Percentiles rank a stretch among this genome's conserved stretches.
Evolutionary conservation across 2,113 vertebrate genomes (phyloP).

Genomic region (Pongo abelii): DNA sequence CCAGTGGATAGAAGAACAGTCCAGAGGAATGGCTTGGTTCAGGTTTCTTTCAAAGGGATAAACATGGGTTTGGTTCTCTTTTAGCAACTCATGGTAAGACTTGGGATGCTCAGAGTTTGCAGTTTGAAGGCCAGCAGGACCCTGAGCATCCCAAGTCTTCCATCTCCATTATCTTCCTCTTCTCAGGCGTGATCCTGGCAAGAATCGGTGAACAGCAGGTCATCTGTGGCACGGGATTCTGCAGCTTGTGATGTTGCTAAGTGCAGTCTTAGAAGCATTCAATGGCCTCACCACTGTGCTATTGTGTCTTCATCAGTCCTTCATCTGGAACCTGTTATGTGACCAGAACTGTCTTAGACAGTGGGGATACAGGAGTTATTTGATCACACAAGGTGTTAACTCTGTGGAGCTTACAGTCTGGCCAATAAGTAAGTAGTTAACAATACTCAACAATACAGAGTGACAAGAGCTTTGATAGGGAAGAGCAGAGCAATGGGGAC

Average conservation of each 20-base stretch:
- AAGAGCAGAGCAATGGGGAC: not conserved
- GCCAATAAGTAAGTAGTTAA: not conserved
- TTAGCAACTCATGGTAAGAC: too few relatives aligned
- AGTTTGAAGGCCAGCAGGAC: constrained; percentile 80
- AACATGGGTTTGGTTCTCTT: too few relatives aligned
- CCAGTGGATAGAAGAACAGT: too few relatives aligned
- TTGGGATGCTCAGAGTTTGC: too few relatives aligned
- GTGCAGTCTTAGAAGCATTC: not conserved
- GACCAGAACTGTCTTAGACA: not conserved
- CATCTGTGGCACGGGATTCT: not conserved
- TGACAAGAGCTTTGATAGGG: not conserved
- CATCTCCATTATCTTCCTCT: constrained; percentile 87
- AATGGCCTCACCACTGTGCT: not conserved
- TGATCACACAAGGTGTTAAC: not conserved
- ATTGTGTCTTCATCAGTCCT: not conserved
- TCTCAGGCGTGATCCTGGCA: constrained; percentile 88
- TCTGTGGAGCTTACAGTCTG: not conserved
- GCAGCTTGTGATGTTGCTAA: not conserved
- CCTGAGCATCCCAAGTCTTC: constrained; percentile 84
- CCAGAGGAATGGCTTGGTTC: too few relatives aligned
- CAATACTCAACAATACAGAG: not conserved
- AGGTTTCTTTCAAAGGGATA: too few relatives aligned
- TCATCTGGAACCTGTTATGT: not conserved
- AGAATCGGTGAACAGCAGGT: constrained; percentile 82
- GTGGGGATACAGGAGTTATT: not conserved